A percentile compares a stretch with the other conserved stretches of the same genome.
These are phyloP conservation scores for Scomber japonicus DNA, from an alignment of 2,113 vertebrate genomes.

Conservation along the genomic window DNA sequence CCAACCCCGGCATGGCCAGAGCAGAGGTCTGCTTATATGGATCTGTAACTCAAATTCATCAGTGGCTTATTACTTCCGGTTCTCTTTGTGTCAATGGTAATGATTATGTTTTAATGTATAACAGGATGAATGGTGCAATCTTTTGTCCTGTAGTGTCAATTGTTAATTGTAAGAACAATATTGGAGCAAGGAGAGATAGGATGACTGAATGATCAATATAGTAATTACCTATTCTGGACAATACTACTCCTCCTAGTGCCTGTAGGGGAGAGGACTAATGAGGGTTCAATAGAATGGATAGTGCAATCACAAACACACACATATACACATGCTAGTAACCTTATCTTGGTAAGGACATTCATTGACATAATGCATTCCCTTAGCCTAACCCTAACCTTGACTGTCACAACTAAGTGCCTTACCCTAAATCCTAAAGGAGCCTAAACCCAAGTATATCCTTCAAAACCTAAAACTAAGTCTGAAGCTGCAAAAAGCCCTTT, in stretches of 20 bases:
- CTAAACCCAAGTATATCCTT: no score
- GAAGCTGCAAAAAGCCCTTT: no score
- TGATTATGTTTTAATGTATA: slow-evolving; percentile 5
- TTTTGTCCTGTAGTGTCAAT: background rate
- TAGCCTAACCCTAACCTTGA: no score
- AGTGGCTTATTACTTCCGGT: background rate
- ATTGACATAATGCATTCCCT: no score
- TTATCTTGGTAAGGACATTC: no score
- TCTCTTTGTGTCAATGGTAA: background rate
- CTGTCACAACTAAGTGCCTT: no score
- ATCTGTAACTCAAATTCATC: background rate
- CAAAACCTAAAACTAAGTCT: no score
- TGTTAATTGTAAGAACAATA: slow-evolving; percentile 29
- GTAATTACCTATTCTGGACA: slow-evolving; percentile 54
- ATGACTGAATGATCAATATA: slow-evolving; percentile 54
- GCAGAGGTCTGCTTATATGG: background rate
- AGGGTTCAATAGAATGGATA: slow-evolving; percentile 32
- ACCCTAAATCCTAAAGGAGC: no score
- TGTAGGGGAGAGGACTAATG: slow-evolving; percentile 19
- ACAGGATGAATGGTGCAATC: background rate
- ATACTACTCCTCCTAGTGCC: slow-evolving; percentile 7
- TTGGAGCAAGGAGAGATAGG: background rate
- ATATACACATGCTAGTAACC: no score
- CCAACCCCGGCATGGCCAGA: background rate
- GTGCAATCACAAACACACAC: background rate